Evolutionary conservation across 2,797 vertebrate genomes (phyloP), one percentile per base, ranked within the genome.

Genomic region (Dermochelys coriacea): DNA sequence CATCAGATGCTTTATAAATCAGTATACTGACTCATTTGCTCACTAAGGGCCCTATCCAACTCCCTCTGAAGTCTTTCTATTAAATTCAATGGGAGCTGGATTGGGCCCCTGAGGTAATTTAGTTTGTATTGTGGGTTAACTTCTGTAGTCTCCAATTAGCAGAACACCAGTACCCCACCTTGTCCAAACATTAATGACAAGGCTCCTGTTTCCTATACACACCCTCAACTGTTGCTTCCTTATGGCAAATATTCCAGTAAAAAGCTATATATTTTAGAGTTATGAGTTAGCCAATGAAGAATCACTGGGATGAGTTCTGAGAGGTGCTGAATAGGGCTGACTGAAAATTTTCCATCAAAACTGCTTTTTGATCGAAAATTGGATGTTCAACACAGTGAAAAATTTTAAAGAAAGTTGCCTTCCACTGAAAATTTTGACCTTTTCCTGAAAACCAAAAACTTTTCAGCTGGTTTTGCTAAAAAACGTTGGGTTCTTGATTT

Each of bases 21-120:
- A 54, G 81, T 64, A 86, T 47, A 34, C 7, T 49, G 16, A 49
- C 25, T 86, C 77, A 23, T 55, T 80, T 82, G 54, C 45, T 52
- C 57, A 84, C 31, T 18, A 0, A 0, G 31, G 31, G 61, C 49
- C 16, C 2, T 0, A 50, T 14, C 4, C 1, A 86, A 82, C 14
- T 84, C 68, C 54, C 85, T 25, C 31, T 41, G 15, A 59, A 71
- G 52, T 85, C 51, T 61, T 9, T 61, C 10, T 75, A 34, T 37
- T 77, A 47, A 57, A 54, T 16, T 86, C 18, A 52, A 51, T 52
- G 6, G 18, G 51, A 51, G 51, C 51, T 52, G 18, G 18, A 52
- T 52, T 52, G 15, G 85, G 31, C 10, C 5, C 16, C 31, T n/a
- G 41, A 86, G 80, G 50, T 74, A 23, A 77, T 87, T 75, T 37